Base-by-base conservation (phyloP, 2,888 invertebrate species). In the Chouioia cunea region DNA sequence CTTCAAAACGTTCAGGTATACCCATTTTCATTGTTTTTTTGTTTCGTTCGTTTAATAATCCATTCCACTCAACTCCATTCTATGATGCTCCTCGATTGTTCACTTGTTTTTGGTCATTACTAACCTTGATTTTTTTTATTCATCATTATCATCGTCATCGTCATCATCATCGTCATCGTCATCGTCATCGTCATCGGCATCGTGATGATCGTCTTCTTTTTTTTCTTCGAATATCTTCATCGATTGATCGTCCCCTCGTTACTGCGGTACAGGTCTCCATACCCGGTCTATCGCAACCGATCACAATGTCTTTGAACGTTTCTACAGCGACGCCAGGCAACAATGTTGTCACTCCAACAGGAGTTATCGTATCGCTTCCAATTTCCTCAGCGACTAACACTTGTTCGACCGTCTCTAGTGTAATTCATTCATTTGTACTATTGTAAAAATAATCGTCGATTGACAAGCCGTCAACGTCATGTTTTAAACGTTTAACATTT, bases 211-310 rank as follows among this genome's bases (percentile, higher is more conserved):
- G 12, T 36, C 12, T 3, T 36, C 12, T 36, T 2, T 36, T 36
- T 36, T 36, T 6, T 36, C 36, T 36, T 12, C 10, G 10, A 3
- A 36, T 36, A 36, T 36, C 36, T 2, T 50, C 20, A 18, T 36
- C 36, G 36, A 36, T 36, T 36, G 36, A 36, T 36, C 36, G 36
- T 6, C n/a, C 36, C 36, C 36, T 36, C 36, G 36, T 36, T 36
- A 36, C 36, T 36, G 10, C 36, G 6, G 2, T n/a, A n/a, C 18
- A 88, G 87, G 91, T 93, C 58, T 95, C 95, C 82, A 91, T 95
- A 79, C 93, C 94, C 14, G 94, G 94, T 50, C 89, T 95, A 67
- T 90, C 94, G n/a, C 94, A 94, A 77, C 94, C 95, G 4, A 94
- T 95, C 78, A 94, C 95, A 60, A 87, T 93, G 79, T 92, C 93